A percentile compares a stretch with the other conserved stretches of the same genome.
phyloP scores from a whole-genome alignment of 2,797 vertebrate species.

The Lepilemur septentrionalis region DNA sequence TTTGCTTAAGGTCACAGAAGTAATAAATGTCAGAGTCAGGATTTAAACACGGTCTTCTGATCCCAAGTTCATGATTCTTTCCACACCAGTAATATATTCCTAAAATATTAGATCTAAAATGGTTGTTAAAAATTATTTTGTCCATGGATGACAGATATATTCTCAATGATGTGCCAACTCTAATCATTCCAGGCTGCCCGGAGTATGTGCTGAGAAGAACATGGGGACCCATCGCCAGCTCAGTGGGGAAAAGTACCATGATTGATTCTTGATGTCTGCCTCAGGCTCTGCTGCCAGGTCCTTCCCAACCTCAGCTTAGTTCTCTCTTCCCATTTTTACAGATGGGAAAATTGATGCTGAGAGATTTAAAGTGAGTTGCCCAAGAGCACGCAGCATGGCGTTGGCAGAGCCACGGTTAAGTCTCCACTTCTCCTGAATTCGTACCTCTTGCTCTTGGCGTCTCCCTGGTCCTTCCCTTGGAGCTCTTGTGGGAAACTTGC shows the following conservation, averaged over 20 bases:
- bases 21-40: slow-evolving; percentile 65
- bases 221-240: not conserved
- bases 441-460: not conserved
- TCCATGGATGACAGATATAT: not conserved
- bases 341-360: not conserved
- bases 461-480: not conserved
- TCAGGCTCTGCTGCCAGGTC: not conserved
- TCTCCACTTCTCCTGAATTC: not conserved
- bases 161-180: slow-evolving; percentile 30
- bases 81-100: slow-evolving; percentile 34
- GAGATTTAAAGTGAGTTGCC: not conserved
- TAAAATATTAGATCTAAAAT: slow-evolving; percentile 57
- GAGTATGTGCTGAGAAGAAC: slow-evolving; percentile 12
- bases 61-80: slow-evolving; percentile 67
- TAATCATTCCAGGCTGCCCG: not conserved
- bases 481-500: not conserved
- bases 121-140: slow-evolving; percentile 43
- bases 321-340: not conserved
- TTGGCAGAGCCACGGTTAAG: not conserved
- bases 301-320: not conserved
- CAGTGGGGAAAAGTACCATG: not conserved
- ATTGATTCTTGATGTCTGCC: slow-evolving; percentile 33
- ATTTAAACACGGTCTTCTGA: slow-evolving; percentile 64
- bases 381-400: not conserved
- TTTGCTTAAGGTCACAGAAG: slow-evolving; percentile 61